Evolutionary conservation across 2,797 vertebrate genomes (phyloP).

Genomic region (Mionectes olivaceus): DNA sequence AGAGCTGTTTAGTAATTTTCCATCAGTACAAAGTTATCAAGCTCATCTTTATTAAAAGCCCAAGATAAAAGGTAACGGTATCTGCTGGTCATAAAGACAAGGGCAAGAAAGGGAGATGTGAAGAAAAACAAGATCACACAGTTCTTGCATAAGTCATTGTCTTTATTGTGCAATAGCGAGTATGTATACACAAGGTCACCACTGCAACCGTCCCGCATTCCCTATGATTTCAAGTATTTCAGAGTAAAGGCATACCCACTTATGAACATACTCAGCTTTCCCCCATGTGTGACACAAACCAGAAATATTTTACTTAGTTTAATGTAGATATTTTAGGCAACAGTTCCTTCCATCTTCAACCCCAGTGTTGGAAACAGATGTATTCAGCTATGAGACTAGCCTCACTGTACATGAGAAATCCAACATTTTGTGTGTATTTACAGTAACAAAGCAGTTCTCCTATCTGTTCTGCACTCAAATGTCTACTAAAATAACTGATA

Average conservation of each 20-base stretch:
- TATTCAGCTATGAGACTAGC: background rate
- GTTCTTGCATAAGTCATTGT: background rate
- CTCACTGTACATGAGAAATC: background rate
- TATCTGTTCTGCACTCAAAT: background rate
- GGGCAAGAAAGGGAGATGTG: background rate
- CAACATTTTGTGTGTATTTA: background rate
- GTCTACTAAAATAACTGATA: background rate
- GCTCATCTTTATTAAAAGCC: background rate
- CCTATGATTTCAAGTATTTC: background rate
- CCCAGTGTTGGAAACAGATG: background rate
- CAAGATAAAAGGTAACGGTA: background rate
- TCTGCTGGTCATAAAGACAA: background rate
- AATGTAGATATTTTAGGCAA: background rate
- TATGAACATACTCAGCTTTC: background rate
- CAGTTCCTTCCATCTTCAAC: background rate
- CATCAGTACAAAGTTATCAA: background rate
- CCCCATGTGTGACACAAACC: background rate
- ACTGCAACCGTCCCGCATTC: background rate
- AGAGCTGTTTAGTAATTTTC: background rate
- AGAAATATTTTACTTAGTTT: background rate
- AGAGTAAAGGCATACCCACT: background rate
- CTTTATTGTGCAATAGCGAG: background rate
- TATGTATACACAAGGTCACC: accelerated
- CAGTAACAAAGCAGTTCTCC: background rate
- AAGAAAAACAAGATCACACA: background rate